Evolutionary conservation across 1,140 invertebrate genomes (phyloP).

Genomic region (Musca domestica): DNA sequence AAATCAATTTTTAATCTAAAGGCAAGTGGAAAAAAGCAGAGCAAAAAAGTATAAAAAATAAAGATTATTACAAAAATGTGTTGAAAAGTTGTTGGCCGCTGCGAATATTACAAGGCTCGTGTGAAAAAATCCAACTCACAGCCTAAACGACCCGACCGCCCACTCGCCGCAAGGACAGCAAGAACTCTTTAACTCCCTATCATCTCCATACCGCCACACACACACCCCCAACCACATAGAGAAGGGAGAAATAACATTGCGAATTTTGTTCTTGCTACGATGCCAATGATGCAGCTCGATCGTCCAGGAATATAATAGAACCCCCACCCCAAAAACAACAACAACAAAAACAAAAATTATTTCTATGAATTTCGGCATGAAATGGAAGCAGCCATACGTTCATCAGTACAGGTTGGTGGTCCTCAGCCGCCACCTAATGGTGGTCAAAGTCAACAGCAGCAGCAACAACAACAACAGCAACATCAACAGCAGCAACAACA

Average conservation of each 20-base stretch:
- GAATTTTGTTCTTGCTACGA: not conserved
- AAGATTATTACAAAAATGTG: slow-evolving; percentile 7
- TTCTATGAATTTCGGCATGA: slow-evolving; percentile 47
- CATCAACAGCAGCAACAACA: slow-evolving; percentile 36
- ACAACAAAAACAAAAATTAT: slow-evolving; percentile 3
- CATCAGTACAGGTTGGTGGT: slow-evolving; percentile 55
- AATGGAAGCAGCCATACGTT: slow-evolving; percentile 55
- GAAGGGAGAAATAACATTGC: not conserved
- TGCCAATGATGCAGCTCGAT: not conserved
- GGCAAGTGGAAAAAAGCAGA: slow-evolving; percentile 7
- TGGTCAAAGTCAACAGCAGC: slow-evolving; percentile 33
- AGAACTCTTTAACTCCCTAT: no score
- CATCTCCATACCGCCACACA: no score
- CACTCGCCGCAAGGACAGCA: no score
- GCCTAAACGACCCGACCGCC: no score
- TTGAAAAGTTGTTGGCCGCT: not conserved
- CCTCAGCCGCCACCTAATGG: slow-evolving; percentile 48
- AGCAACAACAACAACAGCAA: slow-evolving; percentile 26
- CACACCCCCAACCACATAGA: no score
- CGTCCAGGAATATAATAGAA: not conserved
- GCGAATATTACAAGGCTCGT: no score
- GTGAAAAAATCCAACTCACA: no score
- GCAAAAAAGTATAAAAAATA: slow-evolving; percentile 1
- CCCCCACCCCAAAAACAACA: no score
- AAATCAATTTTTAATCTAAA: not conserved